Base-by-base conservation (phyloP, 2,113 vertebrate species). In the Corythornis madagascariensis region DNA sequence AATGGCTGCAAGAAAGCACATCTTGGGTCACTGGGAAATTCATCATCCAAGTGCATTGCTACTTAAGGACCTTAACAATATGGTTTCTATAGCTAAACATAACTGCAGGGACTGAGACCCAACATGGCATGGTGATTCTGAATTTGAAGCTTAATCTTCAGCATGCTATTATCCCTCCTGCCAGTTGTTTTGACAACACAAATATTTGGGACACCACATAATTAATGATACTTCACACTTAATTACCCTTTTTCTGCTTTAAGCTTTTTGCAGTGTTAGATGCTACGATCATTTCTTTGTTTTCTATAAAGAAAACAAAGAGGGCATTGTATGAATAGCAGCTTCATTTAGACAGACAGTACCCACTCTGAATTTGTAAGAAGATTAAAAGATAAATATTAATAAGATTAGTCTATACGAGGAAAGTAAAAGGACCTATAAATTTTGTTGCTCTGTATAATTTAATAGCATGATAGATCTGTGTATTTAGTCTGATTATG, bases 301-400 rank as follows among this genome's bases (percentile, higher is more conserved):
- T 70, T 38, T 48, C 76, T 48, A 69, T 57, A 43, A 89, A 77
- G 59, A 73, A 86, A 76, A 40, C 22, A 52, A n/a, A 33, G 52
- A 47, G 25, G 59, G 12, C 5, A 82, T n/a, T 79, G 26, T 67
- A n/a, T 64, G 74, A 95, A 67, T 24, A 88, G 72, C 8, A 84
- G 40, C 63, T 77, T 90, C 40, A 60, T 83, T 95, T 83, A 93
- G 47, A 77, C 20, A 71, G 45, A 92, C 76, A 90, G 78, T 86
- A 85, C 43, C 20, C 57, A 60, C 29, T 90, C 45, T 42, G 53
- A 92, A 93, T 94, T 64, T 81, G 33, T 85, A 88, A 83, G n/a
- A 83, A 89, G 29, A 85, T 90, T 60, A 45, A 31, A 81, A 89
- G 48, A 91, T 86, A 89, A 94, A 90, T 95, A 95, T 94, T 87